A percentile compares a stretch with the other conserved stretches of the same genome.
Conservation (phyloP, 2,888 invertebrate genomes). For the Nomada lathburiana region DNA sequence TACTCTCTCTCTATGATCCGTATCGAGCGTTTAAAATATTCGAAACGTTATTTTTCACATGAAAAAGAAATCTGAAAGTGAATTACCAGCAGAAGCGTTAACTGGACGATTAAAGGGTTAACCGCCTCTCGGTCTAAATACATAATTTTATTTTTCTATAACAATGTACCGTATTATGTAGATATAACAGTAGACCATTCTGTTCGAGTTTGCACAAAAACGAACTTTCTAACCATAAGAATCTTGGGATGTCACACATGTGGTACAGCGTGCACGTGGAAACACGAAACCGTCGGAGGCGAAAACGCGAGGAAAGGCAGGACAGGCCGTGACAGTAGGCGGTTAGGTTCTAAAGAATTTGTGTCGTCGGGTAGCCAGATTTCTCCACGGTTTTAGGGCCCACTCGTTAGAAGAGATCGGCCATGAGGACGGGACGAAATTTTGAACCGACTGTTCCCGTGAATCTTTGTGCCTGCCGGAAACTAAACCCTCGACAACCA, state of each 20-base stretch:
- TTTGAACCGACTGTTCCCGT: constrained; percentile 11
- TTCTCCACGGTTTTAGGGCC: constrained; percentile 38
- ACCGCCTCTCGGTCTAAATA: no score
- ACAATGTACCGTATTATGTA: no score
- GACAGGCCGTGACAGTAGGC: constrained; percentile 62
- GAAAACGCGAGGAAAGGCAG: constrained; percentile 61
- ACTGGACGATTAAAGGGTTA: no score
- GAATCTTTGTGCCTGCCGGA: constrained; percentile 23
- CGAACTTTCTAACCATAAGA: background rate
- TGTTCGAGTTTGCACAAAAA: background rate
- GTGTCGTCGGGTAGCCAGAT: constrained; percentile 40
- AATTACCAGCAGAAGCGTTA: no score
- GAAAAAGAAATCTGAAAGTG: no score
- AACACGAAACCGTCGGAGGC: constrained; percentile 59
- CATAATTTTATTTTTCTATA: no score
- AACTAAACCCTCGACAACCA: constrained; percentile 27
- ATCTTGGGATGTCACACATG: constrained; percentile 52
- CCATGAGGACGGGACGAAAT: background rate
- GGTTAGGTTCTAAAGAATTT: constrained; percentile 40
- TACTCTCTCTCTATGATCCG: no score
- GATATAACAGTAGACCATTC: no score
- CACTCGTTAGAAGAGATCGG: constrained; percentile 2
- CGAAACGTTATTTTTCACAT: no score
- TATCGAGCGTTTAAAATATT: no score
- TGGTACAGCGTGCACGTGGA: constrained; percentile 48